Base-by-base conservation (phyloP, 2,888 invertebrate genomes). In the Lithophane socia region DNA sequence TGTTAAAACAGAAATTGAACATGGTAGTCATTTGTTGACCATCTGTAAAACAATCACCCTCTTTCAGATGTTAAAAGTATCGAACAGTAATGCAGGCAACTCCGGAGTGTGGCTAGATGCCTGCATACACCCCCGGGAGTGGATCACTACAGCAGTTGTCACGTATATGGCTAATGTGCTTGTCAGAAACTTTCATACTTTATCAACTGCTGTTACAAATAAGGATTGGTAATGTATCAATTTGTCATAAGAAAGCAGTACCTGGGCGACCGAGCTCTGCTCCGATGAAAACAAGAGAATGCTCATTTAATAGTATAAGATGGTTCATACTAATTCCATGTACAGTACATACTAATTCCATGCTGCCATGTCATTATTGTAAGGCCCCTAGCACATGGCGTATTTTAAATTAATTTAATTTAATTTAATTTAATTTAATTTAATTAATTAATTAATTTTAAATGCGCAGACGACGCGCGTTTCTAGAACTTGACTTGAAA, bases 121-220 rank as follows among this genome's bases (percentile, higher is more conserved):
- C 5, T 98, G 98, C 49, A 99, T 99, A 90, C 99, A 99, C 90
- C 98, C 99, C 0, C 97, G 99, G 56, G 99, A 99, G 96, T 99
- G 98, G 98, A 98, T 98, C 86, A 98, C 98, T 49, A 98, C 98
- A 0, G 98, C 98, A 0, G 97, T 98, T 0, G 98, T 98, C 0
- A 98, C 98, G 0, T 98, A 97, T 91, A 97, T 98, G 52, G 97
- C 98, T 75, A 97, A 98, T 88, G 95, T 97, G 82, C 94, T 99
- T 52, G 97, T 97, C 9, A 98, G 97, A 87, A 98, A 98, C 90
- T 98, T 98, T 91, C 97, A 98, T 44, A 95, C 93, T 3, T 96
- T 97, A 74, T 97, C 98, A 0, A 93, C 95, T 21, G 97, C 97
- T 21, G 97, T 99, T 88, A 98, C 98, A 90, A 98, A 98, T 92